Percentiles rank a stretch among this genome's conserved stretches.
phyloP scores from a whole-genome alignment of 2,797 vertebrate species.

The Smutsia temminckii region DNA sequence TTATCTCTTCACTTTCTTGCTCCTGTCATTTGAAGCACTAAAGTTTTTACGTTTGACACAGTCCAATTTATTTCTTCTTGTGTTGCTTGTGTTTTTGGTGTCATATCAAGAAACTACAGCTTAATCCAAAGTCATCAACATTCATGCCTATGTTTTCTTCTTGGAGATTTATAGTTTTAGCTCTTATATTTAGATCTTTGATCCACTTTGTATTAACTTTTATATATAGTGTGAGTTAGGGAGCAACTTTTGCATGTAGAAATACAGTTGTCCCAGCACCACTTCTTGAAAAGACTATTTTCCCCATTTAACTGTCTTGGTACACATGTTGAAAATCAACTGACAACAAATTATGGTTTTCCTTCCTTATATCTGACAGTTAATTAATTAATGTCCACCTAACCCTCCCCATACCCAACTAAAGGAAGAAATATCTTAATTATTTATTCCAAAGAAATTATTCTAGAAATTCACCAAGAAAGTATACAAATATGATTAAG shows the following conservation, averaged over 20 bases:
- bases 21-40: background rate
- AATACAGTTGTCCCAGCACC: background rate
- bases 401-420: background rate
- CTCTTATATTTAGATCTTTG: background rate
- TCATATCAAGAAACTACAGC: background rate
- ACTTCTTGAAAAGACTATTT: background rate
- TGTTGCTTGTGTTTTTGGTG: background rate
- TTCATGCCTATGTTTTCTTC: background rate
- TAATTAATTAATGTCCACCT: background rate
- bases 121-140: background rate
- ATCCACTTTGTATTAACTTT: background rate
- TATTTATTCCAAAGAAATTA: background rate
- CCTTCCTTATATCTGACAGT: background rate
- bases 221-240: background rate
- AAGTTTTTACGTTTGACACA: background rate
- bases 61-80: background rate
- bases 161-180: background rate
- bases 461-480: constrained; percentile 14
- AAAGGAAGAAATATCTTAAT: background rate
- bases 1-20: background rate
- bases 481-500: background rate
- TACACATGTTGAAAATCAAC: background rate
- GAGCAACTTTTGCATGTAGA: background rate
- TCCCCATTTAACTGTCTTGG: background rate
- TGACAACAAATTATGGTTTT: background rate